phyloP scores from a whole-genome alignment of 2,888 invertebrate species.

The Tuta absoluta region DNA sequence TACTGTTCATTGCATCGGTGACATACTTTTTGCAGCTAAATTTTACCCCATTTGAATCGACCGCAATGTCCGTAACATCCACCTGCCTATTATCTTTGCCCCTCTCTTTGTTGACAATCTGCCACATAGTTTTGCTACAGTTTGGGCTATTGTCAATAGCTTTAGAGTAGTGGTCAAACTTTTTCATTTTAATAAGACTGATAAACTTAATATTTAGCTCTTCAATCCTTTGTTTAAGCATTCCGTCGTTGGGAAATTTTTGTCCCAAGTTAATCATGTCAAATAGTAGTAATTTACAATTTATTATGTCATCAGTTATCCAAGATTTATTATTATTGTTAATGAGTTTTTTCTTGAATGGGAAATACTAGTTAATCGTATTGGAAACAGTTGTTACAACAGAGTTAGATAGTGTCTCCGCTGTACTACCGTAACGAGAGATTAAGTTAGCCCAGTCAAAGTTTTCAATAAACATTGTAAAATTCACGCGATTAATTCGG shows the following conservation, averaged over 20 bases:
- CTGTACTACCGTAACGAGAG: no score
- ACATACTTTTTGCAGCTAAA: no score
- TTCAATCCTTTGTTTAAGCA: background rate
- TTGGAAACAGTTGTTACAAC: background rate
- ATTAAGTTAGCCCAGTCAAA: no score
- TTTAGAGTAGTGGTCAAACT: background rate
- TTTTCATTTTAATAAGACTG: background rate
- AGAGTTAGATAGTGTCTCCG: no score
- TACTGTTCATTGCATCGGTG: no score
- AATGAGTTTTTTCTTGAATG: background rate
- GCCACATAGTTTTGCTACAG: background rate
- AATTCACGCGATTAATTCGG: no score
- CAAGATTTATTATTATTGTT: background rate
- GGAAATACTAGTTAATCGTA: background rate
- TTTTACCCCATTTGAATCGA: no score
- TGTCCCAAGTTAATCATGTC: background rate
- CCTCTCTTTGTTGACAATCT: slow-evolving; percentile 11
- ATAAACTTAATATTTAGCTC: background rate
- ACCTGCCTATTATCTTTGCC: slow-evolving; percentile 10
- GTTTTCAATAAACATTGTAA: no score
- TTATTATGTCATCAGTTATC: background rate
- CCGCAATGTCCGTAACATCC: no score
- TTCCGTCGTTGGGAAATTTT: background rate
- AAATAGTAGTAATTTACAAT: background rate
- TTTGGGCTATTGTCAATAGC: background rate